Base-by-base conservation (phyloP, 35 echinoderm and acorn worm species). In the Holothuria glaberrima region DNA sequence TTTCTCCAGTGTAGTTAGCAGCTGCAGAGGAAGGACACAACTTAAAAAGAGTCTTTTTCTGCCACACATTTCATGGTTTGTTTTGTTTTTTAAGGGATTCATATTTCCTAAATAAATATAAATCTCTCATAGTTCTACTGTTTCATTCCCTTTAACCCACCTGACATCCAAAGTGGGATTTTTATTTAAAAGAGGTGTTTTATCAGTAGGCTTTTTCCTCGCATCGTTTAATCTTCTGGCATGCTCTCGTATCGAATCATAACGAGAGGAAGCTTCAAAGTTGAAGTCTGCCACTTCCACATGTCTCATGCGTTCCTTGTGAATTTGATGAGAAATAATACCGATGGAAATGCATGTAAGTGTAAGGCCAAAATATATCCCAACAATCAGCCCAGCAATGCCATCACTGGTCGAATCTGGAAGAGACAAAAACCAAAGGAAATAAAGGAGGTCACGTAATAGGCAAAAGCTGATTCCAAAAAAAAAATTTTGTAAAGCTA, bases 241-340 rank as follows among this genome's bases (percentile, higher is more conserved):
- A n/a, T 78, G 74, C 50, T 78, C 74, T 21, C 27, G 74, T 4
- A 24, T 26, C 6, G n/a, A 22, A 28, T 78, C 74, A 19, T 78
- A n/a, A 41, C 21, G 12, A 28, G 74, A 48, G 44, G 21, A 25
- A 48, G 44, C 16, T 19, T 96, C 80, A 73, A 96, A 96, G 75
- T 96, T 91, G 86, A 96, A 96, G 65, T 96, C 88, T 26, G 94
- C 94, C 21, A 96, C 94, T 71, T 96, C 94, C 9, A 96, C 83
- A 33, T 96, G 81, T 31, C 52, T 44, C 41, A 65, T 68, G 24
- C 71, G 71, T 21, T 86, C 44, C 44, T 82, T 90, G 16, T 78
- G 87, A 10, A 93, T 62, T 24, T 92, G 75, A 27, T 83, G 91
- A 41, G 80, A 32, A 19, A 96, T 34, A 0, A 91, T 56, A 6